These are phyloP conservation scores for Perca fluviatilis DNA, from an alignment of 2,113 vertebrate species.

Conservation along the genomic window DNA sequence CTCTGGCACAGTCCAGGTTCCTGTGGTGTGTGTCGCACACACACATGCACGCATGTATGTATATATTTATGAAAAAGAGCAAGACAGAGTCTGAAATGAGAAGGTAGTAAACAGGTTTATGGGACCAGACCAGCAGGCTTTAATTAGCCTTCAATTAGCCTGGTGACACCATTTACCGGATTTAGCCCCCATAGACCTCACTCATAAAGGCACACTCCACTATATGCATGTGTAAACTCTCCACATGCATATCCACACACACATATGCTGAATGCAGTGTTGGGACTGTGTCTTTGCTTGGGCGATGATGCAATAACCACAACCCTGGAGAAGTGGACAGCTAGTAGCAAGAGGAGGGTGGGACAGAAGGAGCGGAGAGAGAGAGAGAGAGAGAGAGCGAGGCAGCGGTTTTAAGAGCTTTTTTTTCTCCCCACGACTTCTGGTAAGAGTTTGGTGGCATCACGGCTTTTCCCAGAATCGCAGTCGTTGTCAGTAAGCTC, in stretches of 20 bases:
- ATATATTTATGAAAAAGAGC: constrained; percentile 5
- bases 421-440: constrained; percentile 64
- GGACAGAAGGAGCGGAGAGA: constrained; percentile 45
- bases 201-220: constrained; percentile 61
- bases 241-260: constrained; percentile 34
- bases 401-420: constrained; percentile 61
- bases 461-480: constrained; percentile 77
- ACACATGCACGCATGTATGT: not conserved
- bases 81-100: constrained; percentile 39
- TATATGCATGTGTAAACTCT: constrained; percentile 48
- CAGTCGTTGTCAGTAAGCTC: constrained; percentile 45
- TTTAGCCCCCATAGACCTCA: constrained; percentile 61
- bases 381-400: constrained; percentile 50
- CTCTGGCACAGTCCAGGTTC: constrained; percentile 14
- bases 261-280: constrained; percentile 11
- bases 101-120: constrained; percentile 76
- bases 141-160: constrained; percentile 84
- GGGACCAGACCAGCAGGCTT: constrained; percentile 74
- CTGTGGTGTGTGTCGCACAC: constrained; percentile 29
- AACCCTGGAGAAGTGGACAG: constrained; percentile 53
- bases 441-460: constrained; percentile 75
- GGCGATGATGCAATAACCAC: constrained; percentile 76
- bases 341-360: constrained; percentile 40
- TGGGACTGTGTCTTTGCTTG: constrained; percentile 45
- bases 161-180: constrained; percentile 84